Evolutionary conservation across 1,140 invertebrate species (phyloP).

Genomic region (Vanessa atalanta): DNA sequence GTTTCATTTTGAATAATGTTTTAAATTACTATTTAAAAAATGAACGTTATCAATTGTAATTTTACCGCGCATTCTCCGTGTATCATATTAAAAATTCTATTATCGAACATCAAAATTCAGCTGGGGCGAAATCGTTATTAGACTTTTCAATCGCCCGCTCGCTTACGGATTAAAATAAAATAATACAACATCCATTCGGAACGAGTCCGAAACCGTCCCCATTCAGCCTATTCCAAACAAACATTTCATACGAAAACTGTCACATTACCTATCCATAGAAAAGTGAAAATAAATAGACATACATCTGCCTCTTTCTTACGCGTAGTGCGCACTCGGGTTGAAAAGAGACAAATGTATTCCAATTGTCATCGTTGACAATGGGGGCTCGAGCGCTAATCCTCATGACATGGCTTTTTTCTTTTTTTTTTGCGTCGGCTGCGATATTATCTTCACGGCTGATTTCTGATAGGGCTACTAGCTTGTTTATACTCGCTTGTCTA

Average conservation of each 20-base stretch:
- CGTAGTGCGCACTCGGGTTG: constrained; percentile 26
- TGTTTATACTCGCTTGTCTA: constrained; percentile 71
- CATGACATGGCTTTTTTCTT: constrained; percentile 69
- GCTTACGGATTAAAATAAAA: constrained; percentile 74
- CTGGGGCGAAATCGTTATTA: constrained; percentile 44
- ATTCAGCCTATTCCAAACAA: constrained; percentile 71
- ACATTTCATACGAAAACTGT: constrained; percentile 77
- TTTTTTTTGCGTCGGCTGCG: constrained; percentile 55
- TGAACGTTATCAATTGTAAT: neutral
- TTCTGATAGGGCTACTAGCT: constrained; percentile 70
- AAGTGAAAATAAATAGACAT: constrained; percentile 74
- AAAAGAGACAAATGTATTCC: constrained; percentile 65
- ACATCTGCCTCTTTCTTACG: constrained; percentile 55
- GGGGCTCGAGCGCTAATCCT: constrained; percentile 66
- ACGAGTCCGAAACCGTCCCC: constrained; percentile 54
- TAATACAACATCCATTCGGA: constrained; percentile 60
- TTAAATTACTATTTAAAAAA: neutral
- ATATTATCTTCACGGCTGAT: constrained; percentile 69
- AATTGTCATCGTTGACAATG: constrained; percentile 75
- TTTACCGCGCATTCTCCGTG: neutral
- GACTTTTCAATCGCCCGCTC: constrained; percentile 52
- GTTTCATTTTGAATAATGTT: neutral
- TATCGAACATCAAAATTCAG: constrained; percentile 34
- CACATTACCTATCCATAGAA: constrained; percentile 74
- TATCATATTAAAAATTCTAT: constrained; percentile 35